phyloP scores from a whole-genome alignment of 92 coral and sea anemone species.

The Zoanthus sociatus region DNA sequence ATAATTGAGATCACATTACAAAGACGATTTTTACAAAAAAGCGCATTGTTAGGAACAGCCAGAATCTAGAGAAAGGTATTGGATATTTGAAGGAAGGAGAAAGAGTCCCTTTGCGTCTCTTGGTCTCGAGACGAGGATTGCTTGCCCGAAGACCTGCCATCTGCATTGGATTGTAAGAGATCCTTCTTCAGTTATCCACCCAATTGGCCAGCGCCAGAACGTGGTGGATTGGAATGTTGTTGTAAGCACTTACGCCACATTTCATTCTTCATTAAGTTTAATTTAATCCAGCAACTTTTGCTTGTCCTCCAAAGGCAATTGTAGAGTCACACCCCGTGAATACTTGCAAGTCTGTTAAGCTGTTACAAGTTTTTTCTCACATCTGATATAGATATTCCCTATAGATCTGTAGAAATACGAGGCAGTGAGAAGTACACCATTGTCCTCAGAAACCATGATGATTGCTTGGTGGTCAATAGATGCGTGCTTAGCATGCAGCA shows the following conservation, averaged over 20 bases:
- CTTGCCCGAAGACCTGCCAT: too few species aligned
- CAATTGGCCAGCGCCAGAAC: background rate
- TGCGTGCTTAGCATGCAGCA: slow-evolving; percentile 27
- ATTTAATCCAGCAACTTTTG: slow-evolving; percentile 27
- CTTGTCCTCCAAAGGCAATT: slow-evolving; percentile 30
- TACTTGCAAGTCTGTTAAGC: slow-evolving; percentile 22
- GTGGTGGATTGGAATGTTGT: background rate
- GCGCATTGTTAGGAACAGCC: too few species aligned
- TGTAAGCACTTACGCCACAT: background rate
- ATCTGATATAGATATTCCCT: background rate
- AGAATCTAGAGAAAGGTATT: too few species aligned
- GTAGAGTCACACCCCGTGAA: slow-evolving; percentile 9
- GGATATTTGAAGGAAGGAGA: too few species aligned
- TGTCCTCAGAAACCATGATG: background rate
- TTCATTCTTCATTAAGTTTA: background rate
- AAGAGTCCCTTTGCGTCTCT: too few species aligned
- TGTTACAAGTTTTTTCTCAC: slow-evolving; percentile 10
- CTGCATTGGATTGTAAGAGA: background rate
- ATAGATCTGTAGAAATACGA: background rate
- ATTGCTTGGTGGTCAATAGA: slow-evolving; percentile 16
- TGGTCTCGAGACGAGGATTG: too few species aligned
- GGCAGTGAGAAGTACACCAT: slow-evolving; percentile 3
- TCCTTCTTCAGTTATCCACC: slow-evolving; percentile 9
- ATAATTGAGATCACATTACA: too few species aligned
- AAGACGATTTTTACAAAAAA: too few species aligned